phyloP scores from a whole-genome alignment of 2,113 vertebrate genomes.

The Rattus rattus region DNA sequence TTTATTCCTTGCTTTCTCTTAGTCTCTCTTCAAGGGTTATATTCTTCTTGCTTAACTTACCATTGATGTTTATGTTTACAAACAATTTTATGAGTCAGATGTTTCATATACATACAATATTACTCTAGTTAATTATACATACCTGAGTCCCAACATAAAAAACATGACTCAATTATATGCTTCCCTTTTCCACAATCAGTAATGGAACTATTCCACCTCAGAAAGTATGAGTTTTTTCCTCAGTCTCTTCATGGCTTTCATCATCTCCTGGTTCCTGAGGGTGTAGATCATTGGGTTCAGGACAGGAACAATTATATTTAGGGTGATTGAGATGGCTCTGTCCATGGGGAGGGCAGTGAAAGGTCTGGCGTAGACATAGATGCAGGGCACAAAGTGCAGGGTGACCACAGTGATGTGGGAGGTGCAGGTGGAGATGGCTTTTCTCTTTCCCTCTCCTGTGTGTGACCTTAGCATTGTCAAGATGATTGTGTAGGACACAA shows the following conservation, averaged over 20 bases:
- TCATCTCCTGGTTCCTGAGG: constrained; percentile 41
- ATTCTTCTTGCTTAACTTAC: not conserved
- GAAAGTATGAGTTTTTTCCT: not conserved
- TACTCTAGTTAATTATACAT: not conserved
- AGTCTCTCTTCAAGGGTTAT: not conserved
- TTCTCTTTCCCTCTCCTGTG: not conserved
- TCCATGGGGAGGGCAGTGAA: constrained; percentile 23
- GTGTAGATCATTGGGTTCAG: constrained; percentile 42
- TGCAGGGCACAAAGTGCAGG: constrained; percentile 26
- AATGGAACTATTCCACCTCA: not conserved
- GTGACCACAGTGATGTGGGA: constrained; percentile 30
- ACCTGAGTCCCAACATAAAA: not conserved
- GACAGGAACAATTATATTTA: not conserved
- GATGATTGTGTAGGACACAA: constrained; percentile 22
- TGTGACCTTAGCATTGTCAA: constrained; percentile 13
- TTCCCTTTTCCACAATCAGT: not conserved
- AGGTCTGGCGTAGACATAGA: not conserved
- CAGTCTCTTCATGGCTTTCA: constrained; percentile 8
- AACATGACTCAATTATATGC: not conserved
- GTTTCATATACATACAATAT: not conserved
- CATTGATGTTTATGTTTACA: not conserved
- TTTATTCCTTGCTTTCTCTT: not conserved
- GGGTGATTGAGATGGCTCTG: not conserved
- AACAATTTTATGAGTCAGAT: not conserved
- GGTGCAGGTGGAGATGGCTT: constrained; percentile 38